Evolutionary conservation across 30 jellyfish, hydroid and myxozoan species (phyloP), one percentile per base, ranked within the genome.

Genomic region (Hydra vulgaris): DNA sequence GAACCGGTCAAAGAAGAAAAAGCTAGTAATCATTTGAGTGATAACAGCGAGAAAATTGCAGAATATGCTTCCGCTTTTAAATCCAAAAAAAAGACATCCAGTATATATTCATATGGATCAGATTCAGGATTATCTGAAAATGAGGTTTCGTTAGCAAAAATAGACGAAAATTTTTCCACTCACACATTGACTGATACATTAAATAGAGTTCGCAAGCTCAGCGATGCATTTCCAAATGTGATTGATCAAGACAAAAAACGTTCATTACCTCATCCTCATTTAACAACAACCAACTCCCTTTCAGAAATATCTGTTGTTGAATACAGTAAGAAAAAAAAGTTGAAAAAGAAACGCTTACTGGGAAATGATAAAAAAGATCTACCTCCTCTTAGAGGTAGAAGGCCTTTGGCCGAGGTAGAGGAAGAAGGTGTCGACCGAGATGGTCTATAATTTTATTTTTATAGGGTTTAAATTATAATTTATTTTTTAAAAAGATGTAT

Each of bases 171-270:
- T 23, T 25, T 84, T 17, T 82, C 70, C n/a, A 80, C 84, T 66
- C 66, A 80, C 71, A 82, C 83, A 26, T 24, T 80, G 15, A 66
- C 81, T 18, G 87, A 80, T 24, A 23, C 87, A 17, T 80, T 80
- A 68, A 69, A 80, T 20, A 69, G 87, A 0, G 87, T 80, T 1
- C 68, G 70, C 72, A 80, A 80, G 72, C 71, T 80, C 23, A 80
- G 87, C 71, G 87, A 80, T 70, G 87, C 87, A 1, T 80, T 80
- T 26, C 87, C 87, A 18, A 66, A 56, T 0, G 87, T 74, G 23
- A 27, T 80, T 15, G 87, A 80, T 80, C 83, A 67, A 70, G 87
- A 80, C 26, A 80, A 80, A 74, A 80, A 80, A 80, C 87, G 87
- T 7, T 80, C 87, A 1, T 26, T 80, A n/a, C 87, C 87, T 12